Evolutionary conservation across 1,140 invertebrate genomes (phyloP).

Genomic region (Eciton burchellii): DNA sequence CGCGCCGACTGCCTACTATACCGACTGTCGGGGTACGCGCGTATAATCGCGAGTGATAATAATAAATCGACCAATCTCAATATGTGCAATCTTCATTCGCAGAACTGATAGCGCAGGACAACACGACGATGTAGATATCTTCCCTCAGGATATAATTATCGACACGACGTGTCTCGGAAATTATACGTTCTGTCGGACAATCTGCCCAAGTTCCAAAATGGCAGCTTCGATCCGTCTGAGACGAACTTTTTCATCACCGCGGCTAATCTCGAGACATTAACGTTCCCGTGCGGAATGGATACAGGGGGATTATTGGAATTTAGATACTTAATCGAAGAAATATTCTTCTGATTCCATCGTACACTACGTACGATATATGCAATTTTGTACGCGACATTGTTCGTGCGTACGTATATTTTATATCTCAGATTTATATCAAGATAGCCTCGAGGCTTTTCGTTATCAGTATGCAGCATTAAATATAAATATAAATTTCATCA

Average conservation of each 20-base stretch:
- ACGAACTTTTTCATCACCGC: constrained; percentile 85
- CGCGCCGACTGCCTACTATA: no score
- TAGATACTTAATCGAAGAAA: neutral
- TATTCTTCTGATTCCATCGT: neutral
- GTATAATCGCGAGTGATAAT: no score
- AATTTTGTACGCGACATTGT: no score
- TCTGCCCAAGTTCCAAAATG: constrained; percentile 88
- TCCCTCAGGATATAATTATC: constrained; percentile 83
- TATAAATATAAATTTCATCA: no score
- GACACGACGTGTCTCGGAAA: constrained; percentile 78
- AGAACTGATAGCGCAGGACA: constrained; percentile 79
- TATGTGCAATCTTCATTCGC: constrained; percentile 53
- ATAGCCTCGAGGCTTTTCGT: no score
- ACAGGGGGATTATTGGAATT: neutral
- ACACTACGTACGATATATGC: neutral
- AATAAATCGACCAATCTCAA: no score
- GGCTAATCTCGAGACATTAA: constrained; percentile 62
- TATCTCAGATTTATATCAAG: no score
- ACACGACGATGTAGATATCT: constrained; percentile 81
- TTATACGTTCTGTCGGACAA: constrained; percentile 90
- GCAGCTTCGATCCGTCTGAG: constrained; percentile 85
- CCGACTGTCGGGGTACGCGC: no score
- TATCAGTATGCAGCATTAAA: no score
- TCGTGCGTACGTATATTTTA: no score
- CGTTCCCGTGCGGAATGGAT: constrained; percentile 45